A percentile compares a stretch with the other conserved stretches of the same genome.
Conservation (phyloP, 2,888 invertebrate species). For the Drosophila recens region DNA sequence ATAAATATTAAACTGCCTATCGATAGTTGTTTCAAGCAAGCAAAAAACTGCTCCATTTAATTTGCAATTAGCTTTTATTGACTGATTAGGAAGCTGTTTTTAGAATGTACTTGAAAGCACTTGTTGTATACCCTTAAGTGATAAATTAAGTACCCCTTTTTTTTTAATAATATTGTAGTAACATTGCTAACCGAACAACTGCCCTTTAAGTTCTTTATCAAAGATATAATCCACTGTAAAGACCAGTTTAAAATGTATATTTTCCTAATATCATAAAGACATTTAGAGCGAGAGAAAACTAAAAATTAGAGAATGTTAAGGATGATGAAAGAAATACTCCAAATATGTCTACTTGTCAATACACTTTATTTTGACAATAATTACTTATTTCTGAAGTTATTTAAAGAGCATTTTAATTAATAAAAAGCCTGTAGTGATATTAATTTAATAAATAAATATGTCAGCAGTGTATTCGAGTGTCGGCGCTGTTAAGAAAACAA, state of each 20-base stretch:
- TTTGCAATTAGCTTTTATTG: slow-evolving; percentile 2
- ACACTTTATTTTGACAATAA: neutral
- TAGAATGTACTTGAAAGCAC: neutral
- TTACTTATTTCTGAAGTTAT: neutral
- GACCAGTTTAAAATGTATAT: neutral
- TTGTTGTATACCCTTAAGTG: no score
- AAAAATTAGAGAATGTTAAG: no score
- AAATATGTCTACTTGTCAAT: no score
- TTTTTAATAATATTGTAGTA: neutral
- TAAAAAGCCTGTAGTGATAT: neutral
- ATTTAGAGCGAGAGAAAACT: no score
- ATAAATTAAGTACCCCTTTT: no score
- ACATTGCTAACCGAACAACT: neutral
- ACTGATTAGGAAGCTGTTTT: neutral
- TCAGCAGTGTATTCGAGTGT: neutral
- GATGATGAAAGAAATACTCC: no score
- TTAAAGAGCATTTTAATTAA: neutral
- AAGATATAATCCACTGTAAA: neutral
- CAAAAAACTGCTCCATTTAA: neutral
- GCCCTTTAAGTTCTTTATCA: neutral
- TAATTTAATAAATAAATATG: neutral
- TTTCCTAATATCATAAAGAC: no score
- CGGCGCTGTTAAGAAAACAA: neutral
- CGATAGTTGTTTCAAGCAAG: slow-evolving; percentile 8
- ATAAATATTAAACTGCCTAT: neutral